Evolutionary conservation across 2,888 invertebrate genomes (phyloP).

Genomic region (Ormyrus thymus): DNA sequence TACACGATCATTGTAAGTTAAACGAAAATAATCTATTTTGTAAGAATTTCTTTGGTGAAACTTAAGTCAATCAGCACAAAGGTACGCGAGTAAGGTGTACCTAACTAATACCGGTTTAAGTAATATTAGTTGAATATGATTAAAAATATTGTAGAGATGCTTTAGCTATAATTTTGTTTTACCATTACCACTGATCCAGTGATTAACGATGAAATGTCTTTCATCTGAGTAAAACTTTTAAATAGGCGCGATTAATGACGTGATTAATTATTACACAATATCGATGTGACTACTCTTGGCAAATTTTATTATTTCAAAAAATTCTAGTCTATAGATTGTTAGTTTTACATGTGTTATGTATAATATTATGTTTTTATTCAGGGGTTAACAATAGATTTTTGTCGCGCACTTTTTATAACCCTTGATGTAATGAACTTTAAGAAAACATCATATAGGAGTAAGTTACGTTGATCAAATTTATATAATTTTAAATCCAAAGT

Average conservation of each 20-base stretch:
- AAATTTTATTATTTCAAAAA: constrained; percentile 54
- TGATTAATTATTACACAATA: constrained; percentile 19
- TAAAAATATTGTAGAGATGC: neutral
- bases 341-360: constrained; percentile 46
- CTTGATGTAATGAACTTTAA: constrained; percentile 3
- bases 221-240: constrained; percentile 17
- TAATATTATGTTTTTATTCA: constrained; percentile 41
- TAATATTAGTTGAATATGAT: constrained; percentile 15
- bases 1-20: constrained; percentile 11
- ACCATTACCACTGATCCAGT: constrained; percentile 7
- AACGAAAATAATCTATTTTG: constrained; percentile 27
- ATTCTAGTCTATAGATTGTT: constrained; percentile 61
- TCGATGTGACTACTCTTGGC: constrained; percentile 2
- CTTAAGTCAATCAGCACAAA: constrained; percentile 44
- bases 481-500: constrained; percentile 53
- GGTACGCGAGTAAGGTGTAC: constrained; percentile 12
- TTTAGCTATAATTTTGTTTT: constrained; percentile 17
- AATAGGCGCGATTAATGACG: constrained; percentile 15
- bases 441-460: constrained; percentile 24
- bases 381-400: constrained; percentile 21
- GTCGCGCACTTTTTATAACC: neutral
- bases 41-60: constrained; percentile 29
- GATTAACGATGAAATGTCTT: constrained; percentile 11
- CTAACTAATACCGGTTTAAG: constrained; percentile 14
- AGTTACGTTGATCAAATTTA: constrained; percentile 32